Conservation (phyloP, 2,113 vertebrate genomes). For the Coregonus clupeaformis region DNA sequence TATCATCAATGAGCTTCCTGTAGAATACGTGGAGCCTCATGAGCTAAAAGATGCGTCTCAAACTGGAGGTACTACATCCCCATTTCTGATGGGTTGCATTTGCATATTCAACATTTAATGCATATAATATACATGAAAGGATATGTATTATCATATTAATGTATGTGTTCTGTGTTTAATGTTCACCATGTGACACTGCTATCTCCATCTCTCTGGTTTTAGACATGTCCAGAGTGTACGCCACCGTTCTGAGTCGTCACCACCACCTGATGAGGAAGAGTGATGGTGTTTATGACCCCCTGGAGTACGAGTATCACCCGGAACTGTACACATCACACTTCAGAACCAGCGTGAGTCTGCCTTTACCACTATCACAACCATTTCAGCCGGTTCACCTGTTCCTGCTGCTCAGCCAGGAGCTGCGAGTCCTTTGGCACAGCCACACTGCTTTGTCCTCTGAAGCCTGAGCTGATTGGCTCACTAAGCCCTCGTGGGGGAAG, state of each 20-base stretch:
- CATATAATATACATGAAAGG: neutral
- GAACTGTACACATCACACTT: constrained; percentile 92
- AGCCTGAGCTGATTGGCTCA: neutral
- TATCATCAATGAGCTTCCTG: constrained; percentile 91
- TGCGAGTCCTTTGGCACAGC: neutral
- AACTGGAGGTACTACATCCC: constrained; percentile 81
- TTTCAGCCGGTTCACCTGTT: neutral
- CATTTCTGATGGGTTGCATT: neutral
- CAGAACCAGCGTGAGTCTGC: constrained; percentile 83
- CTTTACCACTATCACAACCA: neutral
- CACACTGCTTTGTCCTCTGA: neutral
- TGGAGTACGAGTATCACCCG: constrained; percentile 89
- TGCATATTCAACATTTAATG: neutral
- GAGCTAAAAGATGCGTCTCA: constrained; percentile 88
- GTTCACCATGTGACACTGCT: neutral
- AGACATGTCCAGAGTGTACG: constrained; percentile 93
- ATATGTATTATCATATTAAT: neutral
- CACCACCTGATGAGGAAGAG: constrained; percentile 93
- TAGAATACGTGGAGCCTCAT: constrained; percentile 93
- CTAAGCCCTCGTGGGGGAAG: neutral
- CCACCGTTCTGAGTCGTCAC: constrained; percentile 93
- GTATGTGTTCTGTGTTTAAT: neutral
- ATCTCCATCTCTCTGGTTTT: neutral
- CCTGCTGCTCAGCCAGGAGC: neutral
- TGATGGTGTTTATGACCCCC: constrained; percentile 86